Base-by-base conservation (phyloP, 2,888 invertebrate species). In the Dryococelus australis region DNA sequence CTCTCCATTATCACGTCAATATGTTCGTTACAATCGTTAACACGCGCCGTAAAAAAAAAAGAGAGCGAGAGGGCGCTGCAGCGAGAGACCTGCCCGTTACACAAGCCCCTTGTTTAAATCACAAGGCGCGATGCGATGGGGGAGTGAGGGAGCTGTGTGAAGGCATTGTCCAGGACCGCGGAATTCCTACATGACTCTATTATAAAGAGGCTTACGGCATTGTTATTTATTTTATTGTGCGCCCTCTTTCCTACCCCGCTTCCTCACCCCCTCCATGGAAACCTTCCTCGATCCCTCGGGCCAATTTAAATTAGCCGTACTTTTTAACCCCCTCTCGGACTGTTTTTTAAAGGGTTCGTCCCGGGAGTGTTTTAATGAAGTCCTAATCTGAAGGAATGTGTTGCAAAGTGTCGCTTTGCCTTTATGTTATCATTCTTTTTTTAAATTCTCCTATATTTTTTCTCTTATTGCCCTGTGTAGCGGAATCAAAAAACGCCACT, bases 1-100 rank as follows among this genome's bases (percentile, higher is more conserved):
- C 65, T 83, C 83, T 83, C 83, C 83, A 83, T 83, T 83, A 83
- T 83, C 43, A 35, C 83, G 83, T 83, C 83, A 83, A 83, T 83
- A 83, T 83, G 83, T 83, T 83, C 28, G 83, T 83, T 83, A 83
- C 83, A 83, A 83, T 83, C 83, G 83, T 83, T 83, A 83, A 83
- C 83, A 83, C 28, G 83, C 28, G 35, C 83, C 35, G 24, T 83
- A 83, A 83, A 83, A 83, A 65, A 65, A 65, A 65, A 51, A 51
- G 4, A 35, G 4, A 35, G 4, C 1, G 35, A 51, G 65, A 16
- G 65, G 65, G 65, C 20, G 65, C 24, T n/a, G 65, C 65, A 65
- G 65, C 65, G 65, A 65, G 65, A 65, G 65, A 83, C 83, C 83
- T 83, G 28, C 28, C 83, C 83, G 24, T 20, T 65, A n/a, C 16